A percentile compares a stretch with the other conserved stretches of the same genome.
phyloP scores from a whole-genome alignment of 2,888 invertebrate species.

The Dicycla oo region DNA sequence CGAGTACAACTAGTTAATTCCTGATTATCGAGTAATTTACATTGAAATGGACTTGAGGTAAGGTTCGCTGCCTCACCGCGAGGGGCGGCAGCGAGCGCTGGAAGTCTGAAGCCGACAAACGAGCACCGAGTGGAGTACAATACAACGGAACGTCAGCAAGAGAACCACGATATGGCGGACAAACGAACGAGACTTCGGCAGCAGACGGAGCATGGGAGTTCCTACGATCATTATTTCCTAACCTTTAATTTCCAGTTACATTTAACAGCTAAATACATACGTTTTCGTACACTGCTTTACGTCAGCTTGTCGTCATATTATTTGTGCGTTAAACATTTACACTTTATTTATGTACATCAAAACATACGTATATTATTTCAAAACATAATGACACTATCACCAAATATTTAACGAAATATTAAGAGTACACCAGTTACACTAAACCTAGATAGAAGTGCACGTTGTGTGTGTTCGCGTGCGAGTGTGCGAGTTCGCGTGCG shows the following conservation, averaged over 20 bases:
- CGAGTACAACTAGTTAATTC: conserved; percentile 73
- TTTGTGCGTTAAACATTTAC: conserved; percentile 91
- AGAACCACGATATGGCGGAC: conserved; percentile 60
- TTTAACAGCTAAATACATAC: conserved; percentile 88
- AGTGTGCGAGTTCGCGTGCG: conserved; percentile 79
- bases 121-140: conserved; percentile 45
- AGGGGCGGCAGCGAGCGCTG: conserved; percentile 53
- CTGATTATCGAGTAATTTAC: conserved; percentile 68
- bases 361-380: conserved; percentile 88
- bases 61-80: conserved; percentile 30
- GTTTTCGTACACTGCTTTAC: conserved; percentile 83
- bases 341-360: conserved; percentile 90
- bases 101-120: conserved; percentile 30
- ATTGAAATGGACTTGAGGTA: conserved; percentile 68
- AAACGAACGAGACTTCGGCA: conserved; percentile 65
- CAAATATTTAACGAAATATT: conserved; percentile 83
- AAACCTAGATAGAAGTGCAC: conserved; percentile 77
- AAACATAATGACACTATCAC: conserved; percentile 87
- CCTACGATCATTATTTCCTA: conserved; percentile 82
- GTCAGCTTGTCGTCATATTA: conserved; percentile 84
- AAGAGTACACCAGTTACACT: conserved; percentile 79
- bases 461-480: conserved; percentile 84
- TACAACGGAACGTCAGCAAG: conserved; percentile 56
- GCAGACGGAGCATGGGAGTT: conserved; percentile 78
- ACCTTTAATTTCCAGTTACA: conserved; percentile 80